Conservation (phyloP, 2,888 invertebrate genomes). For the Serripes groenlandicus region DNA sequence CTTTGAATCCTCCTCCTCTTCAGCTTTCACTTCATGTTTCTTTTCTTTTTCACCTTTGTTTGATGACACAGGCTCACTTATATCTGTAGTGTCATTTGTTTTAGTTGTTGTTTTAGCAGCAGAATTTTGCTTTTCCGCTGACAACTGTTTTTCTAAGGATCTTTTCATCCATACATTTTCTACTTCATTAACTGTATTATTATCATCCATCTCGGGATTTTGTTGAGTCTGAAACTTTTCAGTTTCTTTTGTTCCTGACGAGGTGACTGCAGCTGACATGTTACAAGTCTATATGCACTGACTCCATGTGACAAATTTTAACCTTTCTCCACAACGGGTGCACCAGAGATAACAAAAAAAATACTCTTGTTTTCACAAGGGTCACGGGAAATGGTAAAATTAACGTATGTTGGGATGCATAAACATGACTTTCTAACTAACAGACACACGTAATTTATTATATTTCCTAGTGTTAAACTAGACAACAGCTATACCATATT, state of each 20-base stretch:
- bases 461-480: no score
- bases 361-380: no score
- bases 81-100: slow-evolving; percentile 18
- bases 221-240: slow-evolving; percentile 68
- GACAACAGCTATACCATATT: slow-evolving; percentile 20
- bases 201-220: slow-evolving; percentile 18
- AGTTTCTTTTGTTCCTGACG: slow-evolving; percentile 56
- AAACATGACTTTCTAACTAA: not conserved
- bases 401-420: not conserved
- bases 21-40: slow-evolving; percentile 26
- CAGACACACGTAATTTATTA: no score
- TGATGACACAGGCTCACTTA: slow-evolving; percentile 12
- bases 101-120: not conserved
- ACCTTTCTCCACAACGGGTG: not conserved
- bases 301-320: not conserved
- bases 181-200: slow-evolving; percentile 9
- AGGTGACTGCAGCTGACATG: slow-evolving; percentile 69
- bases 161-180: slow-evolving; percentile 63
- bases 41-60: slow-evolving; percentile 30
- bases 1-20: slow-evolving; percentile 27
- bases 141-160: slow-evolving; percentile 53
- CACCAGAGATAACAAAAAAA: not conserved
- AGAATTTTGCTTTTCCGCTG: slow-evolving; percentile 20
- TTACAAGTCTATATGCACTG: not conserved
- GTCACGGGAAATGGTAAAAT: not conserved